phyloP scores from a whole-genome alignment of 2,113 vertebrate genomes.

The Eptatretus burgeri region DNA sequence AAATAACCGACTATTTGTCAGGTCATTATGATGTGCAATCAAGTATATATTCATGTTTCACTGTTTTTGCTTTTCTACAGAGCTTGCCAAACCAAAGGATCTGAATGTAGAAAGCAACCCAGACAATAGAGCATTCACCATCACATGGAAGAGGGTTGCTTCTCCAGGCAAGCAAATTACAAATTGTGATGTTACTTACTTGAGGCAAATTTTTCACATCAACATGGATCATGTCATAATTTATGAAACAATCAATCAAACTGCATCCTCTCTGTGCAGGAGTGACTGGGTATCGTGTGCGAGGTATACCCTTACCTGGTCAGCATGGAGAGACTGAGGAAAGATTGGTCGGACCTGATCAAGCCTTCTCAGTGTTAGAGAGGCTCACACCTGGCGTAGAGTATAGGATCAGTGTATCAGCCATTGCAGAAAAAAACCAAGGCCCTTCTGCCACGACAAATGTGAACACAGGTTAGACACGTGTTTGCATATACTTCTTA shows the following conservation, averaged over 20 bases:
- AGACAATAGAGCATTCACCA: constrained; percentile 1
- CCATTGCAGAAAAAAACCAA: background rate
- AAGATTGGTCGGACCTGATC: background rate
- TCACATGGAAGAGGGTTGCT: background rate
- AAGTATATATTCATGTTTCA: too few species aligned
- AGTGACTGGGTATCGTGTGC: constrained; percentile 3
- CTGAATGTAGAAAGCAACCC: background rate
- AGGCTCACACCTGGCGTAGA: background rate
- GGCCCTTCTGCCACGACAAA: too few species aligned
- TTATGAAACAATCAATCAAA: too few species aligned
- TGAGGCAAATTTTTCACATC: too few species aligned
- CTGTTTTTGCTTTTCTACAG: background rate
- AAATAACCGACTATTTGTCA: too few species aligned
- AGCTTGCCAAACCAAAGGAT: background rate
- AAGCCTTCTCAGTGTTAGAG: background rate
- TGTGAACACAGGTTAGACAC: too few species aligned
- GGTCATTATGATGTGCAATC: too few species aligned
- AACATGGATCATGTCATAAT: too few species aligned
- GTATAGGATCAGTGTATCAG: background rate
- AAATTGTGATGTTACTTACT: too few species aligned
- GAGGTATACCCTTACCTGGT: background rate
- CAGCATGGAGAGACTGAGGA: constrained; percentile 3
- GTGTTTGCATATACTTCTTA: too few species aligned
- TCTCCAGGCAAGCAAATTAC: background rate
- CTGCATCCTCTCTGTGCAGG: background rate